Evolutionary conservation across 92 coral and sea anemone genomes (phyloP).

Genomic region (Umimayanthus chanpuru): DNA sequence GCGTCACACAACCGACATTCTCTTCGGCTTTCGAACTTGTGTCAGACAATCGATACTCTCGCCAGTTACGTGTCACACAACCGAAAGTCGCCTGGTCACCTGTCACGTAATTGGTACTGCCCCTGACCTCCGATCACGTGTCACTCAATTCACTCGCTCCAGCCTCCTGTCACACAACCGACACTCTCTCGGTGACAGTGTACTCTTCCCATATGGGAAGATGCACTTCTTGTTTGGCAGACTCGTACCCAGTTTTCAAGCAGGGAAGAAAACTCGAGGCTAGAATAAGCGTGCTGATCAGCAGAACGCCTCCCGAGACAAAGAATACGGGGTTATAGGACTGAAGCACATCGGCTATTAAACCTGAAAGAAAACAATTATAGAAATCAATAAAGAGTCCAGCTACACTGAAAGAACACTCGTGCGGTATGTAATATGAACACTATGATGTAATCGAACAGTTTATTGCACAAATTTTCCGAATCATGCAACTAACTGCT

Average conservation of each 20-base stretch:
- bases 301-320: slow-evolving; percentile 23
- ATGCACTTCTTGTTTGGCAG: slow-evolving; percentile 11
- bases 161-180: slow-evolving; percentile 30
- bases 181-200: slow-evolving; percentile 21
- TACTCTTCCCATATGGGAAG: slow-evolving; percentile 28
- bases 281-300: background rate
- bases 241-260: background rate
- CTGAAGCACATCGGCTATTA: slow-evolving; percentile 19
- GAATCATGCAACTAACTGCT: too few relatives aligned
- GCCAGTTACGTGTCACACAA: background rate
- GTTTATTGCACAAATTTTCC: too few relatives aligned
- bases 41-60: background rate
- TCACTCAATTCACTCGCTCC: background rate
- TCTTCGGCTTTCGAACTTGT: too few relatives aligned
- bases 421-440: background rate
- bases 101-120: background rate
- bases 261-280: slow-evolving; percentile 25
- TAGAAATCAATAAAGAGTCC: background rate
- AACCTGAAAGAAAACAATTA: slow-evolving; percentile 14
- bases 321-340: slow-evolving; percentile 28
- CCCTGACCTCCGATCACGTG: background rate
- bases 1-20: background rate
- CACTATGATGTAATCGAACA: background rate
- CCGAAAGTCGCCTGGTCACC: background rate
- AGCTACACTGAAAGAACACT: background rate